These are phyloP conservation scores for Lucilia sericata DNA, from an alignment of 1,140 invertebrate species.

Conservation along the genomic window DNA sequence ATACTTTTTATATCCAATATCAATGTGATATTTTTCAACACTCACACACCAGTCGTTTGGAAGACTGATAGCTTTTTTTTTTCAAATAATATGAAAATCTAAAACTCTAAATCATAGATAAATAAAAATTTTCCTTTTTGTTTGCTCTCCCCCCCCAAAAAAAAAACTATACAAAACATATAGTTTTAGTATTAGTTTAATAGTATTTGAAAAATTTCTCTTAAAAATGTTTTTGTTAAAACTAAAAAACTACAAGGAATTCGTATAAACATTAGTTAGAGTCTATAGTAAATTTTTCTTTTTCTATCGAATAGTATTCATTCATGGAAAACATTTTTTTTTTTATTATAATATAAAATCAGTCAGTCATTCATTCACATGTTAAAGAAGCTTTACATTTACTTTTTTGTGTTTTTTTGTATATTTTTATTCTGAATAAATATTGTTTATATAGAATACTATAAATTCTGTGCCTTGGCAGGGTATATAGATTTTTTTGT, in stretches of 20 bases:
- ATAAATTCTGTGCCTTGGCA: constrained; percentile 15
- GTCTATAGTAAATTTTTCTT: too few relatives aligned
- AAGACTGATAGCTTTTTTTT: constrained; percentile 18
- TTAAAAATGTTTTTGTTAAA: background rate
- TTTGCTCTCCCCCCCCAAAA: background rate
- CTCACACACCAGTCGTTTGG: background rate
- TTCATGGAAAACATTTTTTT: background rate
- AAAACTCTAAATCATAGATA: constrained; percentile 25
- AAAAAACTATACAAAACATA: background rate
- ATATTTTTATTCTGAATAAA: background rate
- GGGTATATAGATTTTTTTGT: background rate
- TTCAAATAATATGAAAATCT: background rate
- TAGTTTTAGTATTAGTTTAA: background rate
- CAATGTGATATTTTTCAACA: background rate
- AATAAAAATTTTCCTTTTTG: background rate
- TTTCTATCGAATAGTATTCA: background rate
- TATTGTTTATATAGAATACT: background rate
- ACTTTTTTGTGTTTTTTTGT: background rate
- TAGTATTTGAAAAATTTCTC: background rate
- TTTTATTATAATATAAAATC: too few relatives aligned
- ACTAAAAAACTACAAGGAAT: background rate
- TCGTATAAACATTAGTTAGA: constrained; percentile 11
- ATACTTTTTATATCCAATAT: background rate
- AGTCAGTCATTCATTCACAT: background rate
- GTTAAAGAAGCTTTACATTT: background rate